A percentile compares a stretch with the other conserved stretches of the same genome.
phyloP scores from a whole-genome alignment of 1,140 invertebrate genomes.

The Platyura marginata region DNA sequence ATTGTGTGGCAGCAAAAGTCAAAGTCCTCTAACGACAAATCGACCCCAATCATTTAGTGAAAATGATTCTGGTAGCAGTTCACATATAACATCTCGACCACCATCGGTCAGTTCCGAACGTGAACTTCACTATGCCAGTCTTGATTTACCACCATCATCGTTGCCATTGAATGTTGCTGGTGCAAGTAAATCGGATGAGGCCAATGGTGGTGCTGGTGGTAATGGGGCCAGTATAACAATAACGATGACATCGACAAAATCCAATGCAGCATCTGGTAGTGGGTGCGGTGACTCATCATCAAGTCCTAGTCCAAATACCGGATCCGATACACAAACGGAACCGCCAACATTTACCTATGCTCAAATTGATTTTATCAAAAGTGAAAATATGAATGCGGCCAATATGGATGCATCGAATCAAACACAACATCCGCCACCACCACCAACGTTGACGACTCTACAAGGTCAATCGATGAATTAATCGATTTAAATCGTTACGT shows the following conservation, averaged over 20 bases:
- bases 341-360: constrained; percentile 38
- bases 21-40: constrained; percentile 2
- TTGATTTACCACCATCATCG: constrained; percentile 32
- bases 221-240: constrained; percentile 7
- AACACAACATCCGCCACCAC: too few species aligned
- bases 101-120: constrained; percentile 26
- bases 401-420: too few species aligned
- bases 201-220: constrained; percentile 1
- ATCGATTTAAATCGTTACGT: too few species aligned
- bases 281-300: constrained; percentile 1
- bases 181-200: constrained; percentile 2
- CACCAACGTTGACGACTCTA: too few species aligned
- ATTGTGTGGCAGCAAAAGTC: constrained; percentile 1
- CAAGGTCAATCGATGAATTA: too few species aligned
- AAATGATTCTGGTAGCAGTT: neutral
- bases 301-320: constrained; percentile 15
- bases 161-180: constrained; percentile 1
- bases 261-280: neutral
- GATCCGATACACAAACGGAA: constrained; percentile 22
- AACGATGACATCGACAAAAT: constrained; percentile 4
- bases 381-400: too few species aligned
- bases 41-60: constrained; percentile 3
- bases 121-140: constrained; percentile 42
- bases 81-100: constrained; percentile 14
- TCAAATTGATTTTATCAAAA: constrained; percentile 51